Conservation (phyloP, 2,797 vertebrate species). For the Artibeus lituratus region DNA sequence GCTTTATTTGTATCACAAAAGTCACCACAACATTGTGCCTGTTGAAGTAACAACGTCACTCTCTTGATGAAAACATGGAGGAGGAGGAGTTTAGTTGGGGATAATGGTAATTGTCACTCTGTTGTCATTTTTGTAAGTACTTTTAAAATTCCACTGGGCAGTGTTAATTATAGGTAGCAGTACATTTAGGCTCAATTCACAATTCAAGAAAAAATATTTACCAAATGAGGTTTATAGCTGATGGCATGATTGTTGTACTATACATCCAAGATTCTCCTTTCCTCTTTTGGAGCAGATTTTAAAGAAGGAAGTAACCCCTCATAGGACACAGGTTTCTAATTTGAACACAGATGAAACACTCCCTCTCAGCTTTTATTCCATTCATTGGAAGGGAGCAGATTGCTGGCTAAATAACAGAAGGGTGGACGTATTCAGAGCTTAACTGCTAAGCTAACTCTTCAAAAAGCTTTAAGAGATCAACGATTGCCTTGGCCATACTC, state of each 20-base stretch:
- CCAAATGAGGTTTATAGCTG: neutral
- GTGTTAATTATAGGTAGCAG: slow-evolving; percentile 60
- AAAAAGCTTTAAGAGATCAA: slow-evolving; percentile 73
- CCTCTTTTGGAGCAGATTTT: neutral
- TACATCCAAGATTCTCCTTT: neutral
- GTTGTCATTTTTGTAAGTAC: slow-evolving; percentile 57
- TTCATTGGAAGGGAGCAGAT: slow-evolving; percentile 69
- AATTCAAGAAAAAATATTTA: neutral
- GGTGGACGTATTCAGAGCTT: slow-evolving; percentile 68
- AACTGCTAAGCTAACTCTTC: slow-evolving; percentile 66
- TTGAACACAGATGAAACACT: slow-evolving; percentile 65
- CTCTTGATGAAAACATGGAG: slow-evolving; percentile 71
- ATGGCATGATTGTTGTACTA: neutral
- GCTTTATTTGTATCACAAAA: slow-evolving; percentile 75
- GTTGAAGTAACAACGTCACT: slow-evolving; percentile 63
- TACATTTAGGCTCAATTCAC: neutral
- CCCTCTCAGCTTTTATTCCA: slow-evolving; percentile 61
- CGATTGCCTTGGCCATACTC: slow-evolving; percentile 69
- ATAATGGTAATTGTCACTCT: slow-evolving; percentile 69
- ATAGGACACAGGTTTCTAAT: slow-evolving; percentile 60
- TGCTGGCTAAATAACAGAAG: slow-evolving; percentile 74
- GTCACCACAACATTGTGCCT: slow-evolving; percentile 71
- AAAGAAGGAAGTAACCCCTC: slow-evolving; percentile 34
- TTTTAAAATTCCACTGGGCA: slow-evolving; percentile 41
- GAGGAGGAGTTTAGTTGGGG: slow-evolving; percentile 56